These are phyloP conservation scores for Lepidonotus clava DNA, from an alignment of 2,888 invertebrate genomes.

Conservation along the genomic window DNA sequence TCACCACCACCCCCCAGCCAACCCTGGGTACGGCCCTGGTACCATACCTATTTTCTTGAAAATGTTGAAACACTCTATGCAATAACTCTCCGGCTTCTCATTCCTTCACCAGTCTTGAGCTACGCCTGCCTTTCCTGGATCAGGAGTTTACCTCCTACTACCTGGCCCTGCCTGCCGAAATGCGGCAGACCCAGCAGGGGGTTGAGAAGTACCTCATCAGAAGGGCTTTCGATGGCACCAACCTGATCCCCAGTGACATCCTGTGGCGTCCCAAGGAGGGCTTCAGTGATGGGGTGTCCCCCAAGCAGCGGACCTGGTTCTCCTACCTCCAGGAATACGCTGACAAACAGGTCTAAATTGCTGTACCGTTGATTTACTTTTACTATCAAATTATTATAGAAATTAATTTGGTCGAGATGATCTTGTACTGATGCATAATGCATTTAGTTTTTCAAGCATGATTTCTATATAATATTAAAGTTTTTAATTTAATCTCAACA, in stretches of 20 bases:
- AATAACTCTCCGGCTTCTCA: too few relatives aligned
- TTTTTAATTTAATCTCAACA: too few relatives aligned
- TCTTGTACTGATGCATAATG: too few relatives aligned
- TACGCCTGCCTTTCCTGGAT: slow-evolving; percentile 94
- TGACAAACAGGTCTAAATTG: slow-evolving; percentile 76
- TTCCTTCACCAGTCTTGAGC: slow-evolving; percentile 77
- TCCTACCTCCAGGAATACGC: slow-evolving; percentile 75
- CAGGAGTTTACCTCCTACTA: slow-evolving; percentile 91
- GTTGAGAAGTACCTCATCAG: slow-evolving; percentile 93
- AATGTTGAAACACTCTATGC: too few relatives aligned
- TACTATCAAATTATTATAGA: too few relatives aligned
- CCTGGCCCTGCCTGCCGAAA: slow-evolving; percentile 86
- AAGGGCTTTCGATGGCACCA: slow-evolving; percentile 88
- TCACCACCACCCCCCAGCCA: too few relatives aligned
- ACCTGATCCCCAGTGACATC: slow-evolving; percentile 90
- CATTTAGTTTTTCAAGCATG: too few relatives aligned
- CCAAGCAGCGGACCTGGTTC: slow-evolving; percentile 74
- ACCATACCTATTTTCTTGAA: too few relatives aligned
- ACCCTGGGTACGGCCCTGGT: too few relatives aligned
- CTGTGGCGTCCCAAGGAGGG: slow-evolving; percentile 95
- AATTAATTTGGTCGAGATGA: too few relatives aligned
- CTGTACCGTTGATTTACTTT: too few relatives aligned
- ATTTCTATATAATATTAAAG: too few relatives aligned
- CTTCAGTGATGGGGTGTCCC: slow-evolving; percentile 82
- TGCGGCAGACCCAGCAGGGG: slow-evolving; percentile 88